phyloP scores from a whole-genome alignment of 2,888 invertebrate genomes.

The Machimus atricapillus region DNA sequence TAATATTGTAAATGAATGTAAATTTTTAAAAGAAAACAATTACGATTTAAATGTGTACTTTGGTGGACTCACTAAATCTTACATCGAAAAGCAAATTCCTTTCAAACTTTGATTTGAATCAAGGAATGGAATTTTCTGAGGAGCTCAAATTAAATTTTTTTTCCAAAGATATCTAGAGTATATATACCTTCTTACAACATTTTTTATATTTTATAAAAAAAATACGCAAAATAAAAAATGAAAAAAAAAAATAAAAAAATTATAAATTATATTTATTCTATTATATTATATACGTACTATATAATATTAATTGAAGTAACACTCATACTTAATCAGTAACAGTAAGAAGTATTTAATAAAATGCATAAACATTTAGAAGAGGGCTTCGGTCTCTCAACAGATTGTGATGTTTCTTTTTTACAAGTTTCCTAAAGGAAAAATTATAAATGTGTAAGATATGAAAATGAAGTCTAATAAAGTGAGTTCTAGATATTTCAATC shows the following conservation, averaged over 20 bases:
- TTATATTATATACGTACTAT: slow-evolving; percentile 36
- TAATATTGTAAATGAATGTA: not conserved
- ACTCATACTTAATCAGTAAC: slow-evolving; percentile 17
- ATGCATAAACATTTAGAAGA: slow-evolving; percentile 43
- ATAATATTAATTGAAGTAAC: slow-evolving; percentile 18
- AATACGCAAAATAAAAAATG: not conserved
- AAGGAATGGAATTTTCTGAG: slow-evolving; percentile 2
- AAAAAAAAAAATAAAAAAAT: slow-evolving; percentile 28
- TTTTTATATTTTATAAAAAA: slow-evolving; percentile 37
- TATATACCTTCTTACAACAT: slow-evolving; percentile 21
- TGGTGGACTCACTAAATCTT: slow-evolving; percentile 1
- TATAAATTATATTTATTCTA: slow-evolving; percentile 32
- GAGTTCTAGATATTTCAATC: slow-evolving; percentile 29
- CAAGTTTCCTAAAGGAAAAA: slow-evolving; percentile 40
- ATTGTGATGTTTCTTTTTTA: slow-evolving; percentile 41
- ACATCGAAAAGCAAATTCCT: slow-evolving; percentile 11
- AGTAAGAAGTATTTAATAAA: slow-evolving; percentile 20
- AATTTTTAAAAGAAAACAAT: not conserved
- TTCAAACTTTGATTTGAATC: not conserved
- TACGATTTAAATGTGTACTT: not conserved
- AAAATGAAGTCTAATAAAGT: slow-evolving; percentile 35
- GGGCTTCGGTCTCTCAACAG: slow-evolving; percentile 42
- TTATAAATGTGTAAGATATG: slow-evolving; percentile 40
- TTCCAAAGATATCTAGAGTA: slow-evolving; percentile 14
- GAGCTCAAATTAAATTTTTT: slow-evolving; percentile 28